phyloP scores from a whole-genome alignment of 2,888 invertebrate genomes.

The Acheta domesticus region DNA sequence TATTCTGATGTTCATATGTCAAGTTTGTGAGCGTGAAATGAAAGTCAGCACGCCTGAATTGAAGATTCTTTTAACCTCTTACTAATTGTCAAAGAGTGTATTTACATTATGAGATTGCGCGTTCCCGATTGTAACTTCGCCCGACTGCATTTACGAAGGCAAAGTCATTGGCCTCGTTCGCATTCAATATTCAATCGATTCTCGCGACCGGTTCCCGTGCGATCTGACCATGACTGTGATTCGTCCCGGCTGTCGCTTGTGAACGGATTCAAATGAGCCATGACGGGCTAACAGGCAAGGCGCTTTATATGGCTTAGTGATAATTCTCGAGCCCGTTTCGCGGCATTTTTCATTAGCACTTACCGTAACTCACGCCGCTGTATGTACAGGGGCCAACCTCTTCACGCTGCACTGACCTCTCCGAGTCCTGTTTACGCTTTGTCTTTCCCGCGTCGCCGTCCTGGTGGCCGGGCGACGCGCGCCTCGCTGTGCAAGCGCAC shows the following conservation, averaged over 20 bases:
- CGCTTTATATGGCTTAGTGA: background rate
- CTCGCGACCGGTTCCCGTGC: background rate
- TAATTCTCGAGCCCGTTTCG: background rate
- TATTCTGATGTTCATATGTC: too few species aligned
- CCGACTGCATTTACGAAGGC: background rate
- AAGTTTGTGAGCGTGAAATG: too few species aligned
- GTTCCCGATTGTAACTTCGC: background rate
- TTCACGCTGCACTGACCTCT: background rate
- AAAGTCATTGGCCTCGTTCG: constrained; percentile 9
- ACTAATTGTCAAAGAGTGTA: too few species aligned
- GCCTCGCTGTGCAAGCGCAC: too few species aligned
- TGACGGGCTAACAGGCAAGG: background rate
- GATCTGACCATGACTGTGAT: background rate
- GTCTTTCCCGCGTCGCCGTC: too few species aligned
- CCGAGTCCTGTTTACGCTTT: background rate
- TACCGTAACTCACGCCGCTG: background rate
- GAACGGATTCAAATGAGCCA: constrained; percentile 11
- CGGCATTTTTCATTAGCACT: background rate
- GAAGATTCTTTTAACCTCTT: too few species aligned
- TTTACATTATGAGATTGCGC: too few species aligned
- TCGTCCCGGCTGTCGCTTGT: background rate
- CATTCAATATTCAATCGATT: constrained; percentile 18
- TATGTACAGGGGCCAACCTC: background rate
- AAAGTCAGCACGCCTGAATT: too few species aligned
- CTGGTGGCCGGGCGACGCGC: too few species aligned